Conservation (phyloP, 2,888 invertebrate species). For the Ptychoptera contaminata region DNA sequence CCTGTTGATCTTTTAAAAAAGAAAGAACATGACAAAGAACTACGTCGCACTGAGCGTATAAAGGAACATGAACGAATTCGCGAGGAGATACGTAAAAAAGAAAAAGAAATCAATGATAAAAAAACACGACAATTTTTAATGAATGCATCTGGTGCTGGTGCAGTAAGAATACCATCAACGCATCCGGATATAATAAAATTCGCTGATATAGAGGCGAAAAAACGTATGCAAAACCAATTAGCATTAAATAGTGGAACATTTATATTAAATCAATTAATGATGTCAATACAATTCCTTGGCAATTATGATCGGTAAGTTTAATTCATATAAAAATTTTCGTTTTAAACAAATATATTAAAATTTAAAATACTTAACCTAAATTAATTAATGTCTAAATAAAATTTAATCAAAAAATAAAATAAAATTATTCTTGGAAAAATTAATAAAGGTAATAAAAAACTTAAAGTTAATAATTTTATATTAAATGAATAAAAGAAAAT, state of each 20-base stretch:
- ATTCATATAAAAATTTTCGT: not conserved
- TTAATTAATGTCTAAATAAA: too few relatives aligned
- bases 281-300: constrained; percentile 62
- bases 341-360: too few relatives aligned
- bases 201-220: constrained; percentile 32
- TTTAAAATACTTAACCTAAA: too few relatives aligned
- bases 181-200: constrained; percentile 29
- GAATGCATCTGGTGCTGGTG: not conserved
- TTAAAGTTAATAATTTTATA: too few relatives aligned
- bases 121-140: constrained; percentile 1
- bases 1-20: constrained; percentile 5
- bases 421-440: too few relatives aligned
- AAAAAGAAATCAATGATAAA: too few relatives aligned
- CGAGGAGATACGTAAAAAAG: too few relatives aligned
- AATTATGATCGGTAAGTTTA: constrained; percentile 54
- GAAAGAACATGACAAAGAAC: constrained; percentile 11
- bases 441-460: too few relatives aligned
- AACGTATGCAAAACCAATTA: constrained; percentile 41
- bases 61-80: too few relatives aligned
- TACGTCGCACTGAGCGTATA: too few relatives aligned
- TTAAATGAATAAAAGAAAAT: too few relatives aligned
- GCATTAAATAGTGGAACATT: constrained; percentile 48
- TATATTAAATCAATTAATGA: constrained; percentile 57
- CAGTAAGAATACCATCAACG: constrained; percentile 14
- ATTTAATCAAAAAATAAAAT: too few relatives aligned